A percentile compares a stretch with the other conserved stretches of the same genome.
These are phyloP conservation scores for Plagiodera versicolora DNA, from an alignment of 2,888 invertebrate species.

Conservation along the genomic window DNA sequence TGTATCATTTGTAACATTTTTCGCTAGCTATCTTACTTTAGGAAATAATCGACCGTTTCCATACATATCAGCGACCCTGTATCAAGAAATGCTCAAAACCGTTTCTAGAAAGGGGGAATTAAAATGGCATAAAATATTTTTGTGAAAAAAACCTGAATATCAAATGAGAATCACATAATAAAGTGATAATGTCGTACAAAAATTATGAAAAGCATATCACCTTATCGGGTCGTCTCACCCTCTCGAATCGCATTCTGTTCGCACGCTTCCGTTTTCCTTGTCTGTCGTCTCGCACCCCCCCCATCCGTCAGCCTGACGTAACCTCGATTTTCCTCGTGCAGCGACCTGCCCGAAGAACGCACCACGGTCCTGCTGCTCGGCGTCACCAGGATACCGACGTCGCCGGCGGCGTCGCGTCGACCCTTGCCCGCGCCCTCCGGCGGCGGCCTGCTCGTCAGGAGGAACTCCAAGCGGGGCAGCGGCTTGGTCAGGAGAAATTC, in stretches of 20 bases:
- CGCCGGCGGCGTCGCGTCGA: slow-evolving; percentile 49
- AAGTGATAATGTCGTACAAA: no score
- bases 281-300: background rate
- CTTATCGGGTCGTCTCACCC: no score
- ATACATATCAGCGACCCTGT: no score
- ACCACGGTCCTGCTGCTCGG: slow-evolving; percentile 65
- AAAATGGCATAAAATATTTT: no score
- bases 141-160: no score
- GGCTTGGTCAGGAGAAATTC: slow-evolving; percentile 5
- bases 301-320: slow-evolving; percentile 11
- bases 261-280: slow-evolving; percentile 1
- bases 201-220: no score
- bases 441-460: slow-evolving; percentile 40
- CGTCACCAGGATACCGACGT: slow-evolving; percentile 60
- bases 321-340: slow-evolving; percentile 43
- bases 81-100: no score
- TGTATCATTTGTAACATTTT: no score
- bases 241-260: background rate
- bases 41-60: no score
- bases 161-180: no score
- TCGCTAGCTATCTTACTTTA: no score
- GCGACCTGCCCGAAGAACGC: slow-evolving; percentile 66
- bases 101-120: no score
- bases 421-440: slow-evolving; percentile 34
- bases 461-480: slow-evolving; percentile 50